Percentiles rank a stretch among this genome's conserved stretches.
Conservation (phyloP, 30 jellyfish, hydroid and myxozoan species). For the Calvadosia cruxmelitensis region DNA sequence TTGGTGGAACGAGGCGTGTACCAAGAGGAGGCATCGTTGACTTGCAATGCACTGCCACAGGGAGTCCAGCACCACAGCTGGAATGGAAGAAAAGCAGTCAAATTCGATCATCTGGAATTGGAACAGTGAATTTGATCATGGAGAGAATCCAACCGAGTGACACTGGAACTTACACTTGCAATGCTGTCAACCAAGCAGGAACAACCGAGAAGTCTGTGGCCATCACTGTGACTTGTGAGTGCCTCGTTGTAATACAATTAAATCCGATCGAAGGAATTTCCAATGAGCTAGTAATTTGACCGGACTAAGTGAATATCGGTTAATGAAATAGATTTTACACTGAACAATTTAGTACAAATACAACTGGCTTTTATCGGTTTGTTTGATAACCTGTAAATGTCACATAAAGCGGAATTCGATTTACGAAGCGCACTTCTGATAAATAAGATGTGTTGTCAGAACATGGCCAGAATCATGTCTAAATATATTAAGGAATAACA, state of each 20-base stretch:
- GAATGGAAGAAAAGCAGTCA: neutral
- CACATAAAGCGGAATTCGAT: no score
- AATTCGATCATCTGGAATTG: neutral
- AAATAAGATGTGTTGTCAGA: no score
- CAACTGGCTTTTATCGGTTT: no score
- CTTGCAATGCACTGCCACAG: neutral
- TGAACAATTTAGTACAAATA: no score
- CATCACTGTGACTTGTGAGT: conserved; percentile 40
- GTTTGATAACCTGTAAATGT: no score
- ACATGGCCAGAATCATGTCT: no score
- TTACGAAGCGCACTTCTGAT: no score
- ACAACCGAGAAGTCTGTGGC: conserved; percentile 1
- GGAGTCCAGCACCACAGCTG: neutral
- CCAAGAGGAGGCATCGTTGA: neutral
- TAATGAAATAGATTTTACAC: no score
- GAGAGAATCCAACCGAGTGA: conserved; percentile 9
- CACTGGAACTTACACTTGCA: conserved; percentile 30
- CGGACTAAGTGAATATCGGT: no score
- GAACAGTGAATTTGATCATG: neutral
- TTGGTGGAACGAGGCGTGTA: neutral
- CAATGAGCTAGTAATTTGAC: no score
- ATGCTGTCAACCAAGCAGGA: conserved; percentile 28
- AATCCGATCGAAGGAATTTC: no score
- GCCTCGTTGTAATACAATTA: neutral
- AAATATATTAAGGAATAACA: no score